Evolutionary conservation across 2,888 invertebrate species (phyloP).

Genomic region (Drosophila falleni): DNA sequence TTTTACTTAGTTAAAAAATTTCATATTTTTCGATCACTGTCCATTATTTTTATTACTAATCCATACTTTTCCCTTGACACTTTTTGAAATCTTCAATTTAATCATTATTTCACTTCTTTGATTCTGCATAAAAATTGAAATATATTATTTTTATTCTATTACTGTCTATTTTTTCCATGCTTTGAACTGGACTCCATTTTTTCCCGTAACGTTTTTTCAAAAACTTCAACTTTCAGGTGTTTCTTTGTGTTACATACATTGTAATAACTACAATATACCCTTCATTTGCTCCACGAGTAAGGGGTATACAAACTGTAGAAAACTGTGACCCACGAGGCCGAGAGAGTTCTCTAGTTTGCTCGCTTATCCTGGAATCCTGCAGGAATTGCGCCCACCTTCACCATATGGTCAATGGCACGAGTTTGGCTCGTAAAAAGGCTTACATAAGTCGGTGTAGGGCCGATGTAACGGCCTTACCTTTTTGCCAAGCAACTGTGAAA

Average conservation of each 20-base stretch:
- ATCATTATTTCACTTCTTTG: too few relatives aligned
- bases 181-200: too few relatives aligned
- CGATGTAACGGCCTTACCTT: constrained; percentile 59
- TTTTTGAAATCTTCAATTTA: too few relatives aligned
- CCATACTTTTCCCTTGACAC: too few relatives aligned
- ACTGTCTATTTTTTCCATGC: too few relatives aligned
- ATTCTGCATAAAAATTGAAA: too few relatives aligned
- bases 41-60: too few relatives aligned
- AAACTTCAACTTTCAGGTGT: background rate
- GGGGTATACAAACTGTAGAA: constrained; percentile 50
- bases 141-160: too few relatives aligned
- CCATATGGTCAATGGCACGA: constrained; percentile 78
- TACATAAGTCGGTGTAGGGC: constrained; percentile 52
- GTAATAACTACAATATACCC: background rate
- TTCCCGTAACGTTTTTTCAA: too few relatives aligned
- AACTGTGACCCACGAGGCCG: constrained; percentile 46
- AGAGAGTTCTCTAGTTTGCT: constrained; percentile 17
- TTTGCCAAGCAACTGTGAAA: constrained; percentile 78
- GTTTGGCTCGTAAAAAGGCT: constrained; percentile 77
- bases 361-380: constrained; percentile 58
- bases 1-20: too few relatives aligned
- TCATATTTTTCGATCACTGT: too few relatives aligned
- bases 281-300: background rate
- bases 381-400: constrained; percentile 70
- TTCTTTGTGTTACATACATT: background rate